A percentile compares a stretch with the other conserved stretches of the same genome.
These are phyloP conservation scores for Cygnus atratus DNA, from an alignment of 2,113 vertebrate species.

Conservation along the genomic window DNA sequence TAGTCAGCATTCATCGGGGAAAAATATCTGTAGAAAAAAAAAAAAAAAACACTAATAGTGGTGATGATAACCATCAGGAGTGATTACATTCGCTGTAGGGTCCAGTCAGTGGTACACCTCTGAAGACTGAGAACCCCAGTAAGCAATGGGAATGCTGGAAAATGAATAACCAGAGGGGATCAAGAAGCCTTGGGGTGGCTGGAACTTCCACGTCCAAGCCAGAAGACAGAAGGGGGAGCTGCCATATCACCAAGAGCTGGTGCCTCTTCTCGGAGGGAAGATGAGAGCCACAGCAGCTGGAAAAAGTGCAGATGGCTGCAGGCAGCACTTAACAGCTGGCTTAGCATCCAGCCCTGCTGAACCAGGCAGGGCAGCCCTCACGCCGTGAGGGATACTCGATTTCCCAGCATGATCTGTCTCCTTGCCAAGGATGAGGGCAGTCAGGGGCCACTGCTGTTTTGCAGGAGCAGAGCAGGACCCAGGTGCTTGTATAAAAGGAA, in stretches of 20 bases:
- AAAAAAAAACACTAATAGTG: not conserved
- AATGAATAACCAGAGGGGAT: not conserved
- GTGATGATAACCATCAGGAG: not conserved
- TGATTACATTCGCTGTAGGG: fast-evolving
- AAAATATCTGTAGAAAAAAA: not conserved
- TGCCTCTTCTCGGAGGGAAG: not conserved
- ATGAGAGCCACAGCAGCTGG: not conserved
- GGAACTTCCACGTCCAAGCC: not conserved
- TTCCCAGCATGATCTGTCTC: not conserved
- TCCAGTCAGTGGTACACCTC: not conserved
- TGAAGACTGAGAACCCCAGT: not conserved
- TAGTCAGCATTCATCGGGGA: not conserved
- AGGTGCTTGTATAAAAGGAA: not conserved
- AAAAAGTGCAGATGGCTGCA: not conserved
- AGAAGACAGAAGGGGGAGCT: not conserved
- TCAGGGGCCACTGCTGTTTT: not conserved
- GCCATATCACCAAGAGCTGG: not conserved
- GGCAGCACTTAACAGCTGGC: not conserved
- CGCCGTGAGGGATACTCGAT: fast-evolving
- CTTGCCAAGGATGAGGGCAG: not conserved
- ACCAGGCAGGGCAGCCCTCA: not conserved
- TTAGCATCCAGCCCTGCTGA: not conserved
- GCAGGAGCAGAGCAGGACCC: not conserved
- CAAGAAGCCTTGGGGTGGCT: not conserved
- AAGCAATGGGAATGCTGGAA: not conserved